Base-by-base conservation (phyloP, 2,888 invertebrate genomes). In the Pachliopta kotzebuea region DNA sequence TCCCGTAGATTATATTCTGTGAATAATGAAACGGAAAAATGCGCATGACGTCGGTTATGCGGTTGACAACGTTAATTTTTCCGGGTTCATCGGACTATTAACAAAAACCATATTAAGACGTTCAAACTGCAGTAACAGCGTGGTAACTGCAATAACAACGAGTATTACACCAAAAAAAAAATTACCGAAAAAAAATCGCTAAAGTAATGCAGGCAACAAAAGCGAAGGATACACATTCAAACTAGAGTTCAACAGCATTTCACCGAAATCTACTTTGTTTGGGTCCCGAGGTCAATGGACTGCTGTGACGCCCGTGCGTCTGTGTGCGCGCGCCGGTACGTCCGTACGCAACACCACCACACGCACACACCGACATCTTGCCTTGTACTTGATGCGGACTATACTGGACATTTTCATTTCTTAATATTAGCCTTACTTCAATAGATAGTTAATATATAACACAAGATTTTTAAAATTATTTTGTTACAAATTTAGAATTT, bases 221-320 rank as follows among this genome's bases (percentile, higher is more conserved):
- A 77, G 74, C 78, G 76, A 78, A 76, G 84, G 83, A 83, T 83
- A 85, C 79, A 81, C 84, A 83, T 85, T 85, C 83, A 80, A 85
- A 84, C 86, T 88, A 85, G 88, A 86, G 91, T 90, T 90, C 90
- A 90, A 89, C 84, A 89, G 83, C 90, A 86, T 88, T 90, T 88
- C 89, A 90, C 90, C 90, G 88, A 90, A 91, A 88, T 90, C 88
- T 85, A 90, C 90, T 88, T 89, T 90, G 90, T 91, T 90, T 90
- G 90, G 90, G 90, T 88, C 87, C 85, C 74, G 80, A 86, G 92
- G 88, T 89, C 90, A 81, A 82, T 74, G 91, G 85, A 80, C 88
- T 77, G 74, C 73, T 77, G 81, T 86, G 88, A 86, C 88, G 89
- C 84, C 83, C 71, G 70, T 74, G 73, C 71, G 81, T 69, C 72